phyloP scores from a whole-genome alignment of 2,888 invertebrate genomes.

The Lycophotia porphyrea region DNA sequence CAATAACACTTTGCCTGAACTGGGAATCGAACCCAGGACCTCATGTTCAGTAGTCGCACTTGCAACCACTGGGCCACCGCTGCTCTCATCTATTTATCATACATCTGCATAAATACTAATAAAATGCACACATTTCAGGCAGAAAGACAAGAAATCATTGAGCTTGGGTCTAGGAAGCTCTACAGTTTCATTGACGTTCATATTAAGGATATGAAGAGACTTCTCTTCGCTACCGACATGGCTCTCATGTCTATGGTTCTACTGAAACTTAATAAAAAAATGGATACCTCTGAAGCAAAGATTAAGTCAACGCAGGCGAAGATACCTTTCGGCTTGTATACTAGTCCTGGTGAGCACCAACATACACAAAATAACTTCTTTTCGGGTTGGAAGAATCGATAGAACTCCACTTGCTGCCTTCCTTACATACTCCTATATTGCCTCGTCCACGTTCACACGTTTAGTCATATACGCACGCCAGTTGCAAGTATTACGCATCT shows the following conservation, averaged over 20 bases:
- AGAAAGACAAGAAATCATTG: slow-evolving; percentile 82
- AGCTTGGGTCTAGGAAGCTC: slow-evolving; percentile 77
- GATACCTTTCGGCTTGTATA: slow-evolving; percentile 86
- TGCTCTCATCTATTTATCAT: too few species aligned
- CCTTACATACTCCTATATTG: too few species aligned
- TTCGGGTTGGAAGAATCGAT: background rate
- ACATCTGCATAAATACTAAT: background rate
- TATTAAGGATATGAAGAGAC: slow-evolving; percentile 84
- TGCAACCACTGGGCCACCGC: too few species aligned
- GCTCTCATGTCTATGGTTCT: slow-evolving; percentile 87
- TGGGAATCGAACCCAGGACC: too few species aligned
- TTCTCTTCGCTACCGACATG: slow-evolving; percentile 85
- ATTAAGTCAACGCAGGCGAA: slow-evolving; percentile 85
- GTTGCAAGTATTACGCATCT: too few species aligned
- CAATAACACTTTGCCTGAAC: too few species aligned
- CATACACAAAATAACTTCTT: background rate
- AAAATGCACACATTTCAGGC: slow-evolving; percentile 68
- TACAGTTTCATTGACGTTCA: slow-evolving; percentile 82
- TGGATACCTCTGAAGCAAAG: slow-evolving; percentile 87
- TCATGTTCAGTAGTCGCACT: too few species aligned
- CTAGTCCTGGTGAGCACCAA: slow-evolving; percentile 81
- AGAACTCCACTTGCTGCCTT: background rate
- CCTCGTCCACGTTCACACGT: too few species aligned
- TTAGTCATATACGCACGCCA: too few species aligned
- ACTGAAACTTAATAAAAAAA: slow-evolving; percentile 86